Evolutionary conservation across 2,888 invertebrate genomes (phyloP).

Genomic region (Xestia sexstrigata): DNA sequence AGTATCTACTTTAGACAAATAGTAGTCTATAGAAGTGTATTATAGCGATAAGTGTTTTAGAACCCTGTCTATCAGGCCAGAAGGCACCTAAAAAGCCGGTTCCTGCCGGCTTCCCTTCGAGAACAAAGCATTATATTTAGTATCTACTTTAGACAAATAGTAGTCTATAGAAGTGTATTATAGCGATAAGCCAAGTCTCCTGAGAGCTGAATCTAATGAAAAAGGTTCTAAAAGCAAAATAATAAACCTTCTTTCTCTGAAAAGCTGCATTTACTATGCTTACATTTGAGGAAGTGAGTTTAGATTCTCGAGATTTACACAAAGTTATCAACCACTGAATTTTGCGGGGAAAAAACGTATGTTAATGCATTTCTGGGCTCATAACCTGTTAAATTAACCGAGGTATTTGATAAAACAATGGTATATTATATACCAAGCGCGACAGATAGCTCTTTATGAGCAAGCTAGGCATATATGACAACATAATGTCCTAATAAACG

Average conservation of each 20-base stretch:
- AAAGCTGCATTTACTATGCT: neutral
- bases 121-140: too few species aligned
- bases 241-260: fast-evolving
- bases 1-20: too few species aligned
- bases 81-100: too few species aligned
- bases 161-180: neutral
- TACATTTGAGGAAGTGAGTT: neutral
- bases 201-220: neutral
- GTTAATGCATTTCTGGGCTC: neutral
- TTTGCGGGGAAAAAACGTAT: neutral
- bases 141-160: too few species aligned
- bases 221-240: neutral
- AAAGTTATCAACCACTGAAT: neutral
- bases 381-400: neutral
- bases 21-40: neutral
- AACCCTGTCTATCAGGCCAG: neutral
- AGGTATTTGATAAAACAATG: neutral
- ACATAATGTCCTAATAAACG: too few species aligned
- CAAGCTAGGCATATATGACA: too few species aligned
- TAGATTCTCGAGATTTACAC: neutral
- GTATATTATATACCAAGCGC: neutral
- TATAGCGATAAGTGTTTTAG: neutral
- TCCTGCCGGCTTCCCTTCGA: too few species aligned
- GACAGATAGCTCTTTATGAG: too few species aligned
- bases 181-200: neutral